Evolutionary conservation across 1,140 invertebrate species (phyloP).

Genomic region (Drosophila serrata): DNA sequence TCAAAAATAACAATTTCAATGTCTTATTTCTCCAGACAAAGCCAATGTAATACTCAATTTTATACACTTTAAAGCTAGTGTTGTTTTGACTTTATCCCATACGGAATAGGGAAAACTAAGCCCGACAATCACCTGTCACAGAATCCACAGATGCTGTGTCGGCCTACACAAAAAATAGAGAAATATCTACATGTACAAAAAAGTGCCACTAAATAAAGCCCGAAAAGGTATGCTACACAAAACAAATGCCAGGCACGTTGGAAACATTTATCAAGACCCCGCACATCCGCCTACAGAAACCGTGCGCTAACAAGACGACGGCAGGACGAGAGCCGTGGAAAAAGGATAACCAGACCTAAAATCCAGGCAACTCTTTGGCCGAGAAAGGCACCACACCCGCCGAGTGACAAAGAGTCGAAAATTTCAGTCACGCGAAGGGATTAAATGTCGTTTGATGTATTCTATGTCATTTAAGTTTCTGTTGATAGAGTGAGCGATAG

Average conservation of each 20-base stretch:
- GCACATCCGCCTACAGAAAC: slow-evolving; percentile 28
- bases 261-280: slow-evolving; percentile 67
- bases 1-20: neutral
- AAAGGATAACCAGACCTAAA: slow-evolving; percentile 37
- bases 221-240: slow-evolving; percentile 45
- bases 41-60: slow-evolving; percentile 5
- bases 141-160: slow-evolving; percentile 15
- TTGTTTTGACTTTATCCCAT: neutral
- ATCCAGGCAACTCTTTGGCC: slow-evolving; percentile 31
- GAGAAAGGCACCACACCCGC: slow-evolving; percentile 6
- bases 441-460: slow-evolving; percentile 82
- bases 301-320: slow-evolving; percentile 56
- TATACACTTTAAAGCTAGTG: slow-evolving; percentile 13
- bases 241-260: slow-evolving; percentile 74
- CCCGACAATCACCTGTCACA: slow-evolving; percentile 50
- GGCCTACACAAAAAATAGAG: slow-evolving; percentile 24
- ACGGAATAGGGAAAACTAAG: slow-evolving; percentile 18
- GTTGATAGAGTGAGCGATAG: slow-evolving; percentile 67
- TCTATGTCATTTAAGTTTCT: slow-evolving; percentile 78
- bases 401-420: slow-evolving; percentile 78
- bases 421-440: slow-evolving; percentile 81
- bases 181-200: neutral
- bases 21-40: neutral
- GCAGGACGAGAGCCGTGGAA: slow-evolving; percentile 16
- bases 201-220: slow-evolving; percentile 38